Base-by-base conservation (phyloP, 2,888 invertebrate species). In the Lobophora halterata region DNA sequence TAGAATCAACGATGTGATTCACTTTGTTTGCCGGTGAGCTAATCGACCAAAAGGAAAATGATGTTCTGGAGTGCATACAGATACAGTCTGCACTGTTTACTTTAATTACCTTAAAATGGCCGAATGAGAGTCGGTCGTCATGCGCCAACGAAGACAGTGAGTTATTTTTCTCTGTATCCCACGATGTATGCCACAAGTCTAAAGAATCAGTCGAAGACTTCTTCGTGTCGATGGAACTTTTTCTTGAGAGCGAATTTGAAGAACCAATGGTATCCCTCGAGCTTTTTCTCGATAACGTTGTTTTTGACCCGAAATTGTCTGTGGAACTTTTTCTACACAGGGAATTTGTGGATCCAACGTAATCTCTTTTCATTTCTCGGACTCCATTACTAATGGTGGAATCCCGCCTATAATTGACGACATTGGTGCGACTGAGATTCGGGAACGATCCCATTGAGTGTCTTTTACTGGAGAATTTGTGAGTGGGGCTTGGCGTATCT, bases 201-300 rank as follows among this genome's bases (percentile, higher is more conserved):
- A 94, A 69, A 1, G 93, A 93, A 71, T 94, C 93, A 18, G 91
- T 91, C 0, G 93, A 93, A 35, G 86, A 87, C 46, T 86, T 87
- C 55, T 81, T 83, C 37, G 85, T 83, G 43, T 85, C 86, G 13
- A 83, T 81, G 0, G 85, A 86, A 58, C 79, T 86, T 58, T 91
- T 88, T 55, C 90, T 85, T 12, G 81, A 77, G 7, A 88, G 52
- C 0, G 82, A 80, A 51, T 71, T 78, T 25, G 71, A 76, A 1
- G 85, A 86, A 4, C 82, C 79, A 5, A 45, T 41, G 26, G n/a
- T n/a, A 23, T 57, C 56, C 35, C 36, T 46, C 2, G 53, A 51
- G 55, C 73, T 85, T 57, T 91, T 88, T 54, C 90, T 85, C 17
- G 80, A 74, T 6, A 86, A 47, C 0, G 80, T 75, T 49, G 69